Base-by-base conservation (phyloP, 2,113 vertebrate species). In the Pipa parva region DNA sequence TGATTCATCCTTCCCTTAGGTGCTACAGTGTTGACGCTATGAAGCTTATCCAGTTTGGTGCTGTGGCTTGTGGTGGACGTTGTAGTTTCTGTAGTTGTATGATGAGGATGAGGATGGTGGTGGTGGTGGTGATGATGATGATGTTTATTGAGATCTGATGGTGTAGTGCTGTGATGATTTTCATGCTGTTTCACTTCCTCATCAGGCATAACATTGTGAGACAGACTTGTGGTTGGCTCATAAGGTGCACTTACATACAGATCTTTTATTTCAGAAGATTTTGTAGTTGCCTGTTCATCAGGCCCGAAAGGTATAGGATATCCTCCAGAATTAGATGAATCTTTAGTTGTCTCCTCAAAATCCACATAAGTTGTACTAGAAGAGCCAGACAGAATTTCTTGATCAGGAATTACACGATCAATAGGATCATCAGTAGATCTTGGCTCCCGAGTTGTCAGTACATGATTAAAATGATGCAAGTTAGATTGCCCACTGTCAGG, bases 371-470 rank as follows among this genome's bases (percentile, higher is more conserved):
- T 11, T 17, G 65, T 52, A 59, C 56, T 68, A 20, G 55, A 46
- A 18, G 39, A 57, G 5, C 63, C 54, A 15, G 63, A 59, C 7
- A 31, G 58, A 18, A 46, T 39, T 31, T 52, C 65, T 59, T 33
- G 21, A 17, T 39, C 28, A 18, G 50, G n/a, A 28, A 39, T 31
- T 15, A n/a, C 26, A 18, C 29, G 21, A 25, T 59, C 3, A n/a
- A 26, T 15, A 17, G 13, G 37, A n/a, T 59, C 52, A 29, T n/a
- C 42, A 20, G 5, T 27, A 5, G 28, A 1, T 6, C 3, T 27
- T 55, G 52, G 26, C 7, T 27, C 13, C 15, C 7, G 1, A 1
- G 52, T 28, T 3, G 52, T 55, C 13, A 29, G 4, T 5, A 1
- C 11, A 55, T 55, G 26, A 11, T n/a, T 1, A n/a, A n/a, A 4